A percentile compares a stretch with the other conserved stretches of the same genome.
Evolutionary conservation across 2,888 invertebrate species (phyloP).

Genomic region (Leptinotarsa peninsularis): DNA sequence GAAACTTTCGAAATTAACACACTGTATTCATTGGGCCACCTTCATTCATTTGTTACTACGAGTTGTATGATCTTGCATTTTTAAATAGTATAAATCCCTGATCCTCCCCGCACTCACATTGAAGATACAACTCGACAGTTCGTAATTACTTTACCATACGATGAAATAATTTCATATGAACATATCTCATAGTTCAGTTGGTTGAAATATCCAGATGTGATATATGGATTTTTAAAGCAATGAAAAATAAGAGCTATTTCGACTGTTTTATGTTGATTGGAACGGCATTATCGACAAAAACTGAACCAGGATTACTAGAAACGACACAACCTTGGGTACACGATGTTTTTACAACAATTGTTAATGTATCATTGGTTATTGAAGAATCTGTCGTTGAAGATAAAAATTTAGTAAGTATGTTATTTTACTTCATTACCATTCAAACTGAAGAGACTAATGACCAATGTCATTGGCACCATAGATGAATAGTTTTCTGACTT

Average conservation of each 20-base stretch:
- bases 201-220: slow-evolving; percentile 1
- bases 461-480: too few species aligned
- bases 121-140: too few species aligned
- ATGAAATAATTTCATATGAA: not conserved
- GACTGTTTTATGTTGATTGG: slow-evolving; percentile 56
- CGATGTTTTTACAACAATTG: slow-evolving; percentile 47
- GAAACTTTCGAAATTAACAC: too few species aligned
- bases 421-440: too few species aligned
- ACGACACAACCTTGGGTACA: slow-evolving; percentile 43
- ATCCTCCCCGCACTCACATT: too few species aligned
- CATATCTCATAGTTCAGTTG: not conserved
- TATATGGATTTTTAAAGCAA: slow-evolving; percentile 9
- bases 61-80: too few species aligned
- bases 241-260: slow-evolving; percentile 49
- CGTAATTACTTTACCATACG: too few species aligned
- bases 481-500: too few species aligned
- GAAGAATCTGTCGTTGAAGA: slow-evolving; percentile 47
- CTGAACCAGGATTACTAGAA: slow-evolving; percentile 44
- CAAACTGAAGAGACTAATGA: too few species aligned
- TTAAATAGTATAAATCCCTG: too few species aligned
- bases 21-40: too few species aligned
- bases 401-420: slow-evolving; percentile 50
- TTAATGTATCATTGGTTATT: slow-evolving; percentile 53
- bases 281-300: slow-evolving; percentile 50
- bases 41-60: too few species aligned